Base-by-base conservation (phyloP, 2,113 vertebrate genomes). In the Nycticryphes semicollaris region DNA sequence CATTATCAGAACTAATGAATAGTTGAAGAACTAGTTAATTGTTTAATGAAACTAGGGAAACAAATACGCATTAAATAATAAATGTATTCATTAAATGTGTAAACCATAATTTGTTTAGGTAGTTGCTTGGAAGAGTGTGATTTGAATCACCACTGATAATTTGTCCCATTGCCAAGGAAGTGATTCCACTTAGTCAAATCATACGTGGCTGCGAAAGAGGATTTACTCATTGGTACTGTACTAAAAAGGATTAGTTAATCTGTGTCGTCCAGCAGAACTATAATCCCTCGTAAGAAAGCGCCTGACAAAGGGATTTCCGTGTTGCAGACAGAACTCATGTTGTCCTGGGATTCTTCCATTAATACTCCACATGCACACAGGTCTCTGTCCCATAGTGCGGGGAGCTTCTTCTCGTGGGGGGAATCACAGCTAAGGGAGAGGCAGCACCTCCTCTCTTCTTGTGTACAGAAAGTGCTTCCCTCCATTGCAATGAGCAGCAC, bases 201-300 rank as follows among this genome's bases (percentile, higher is more conserved):
- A 0, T 33, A 31, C 69, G 33, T 3, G 4, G 31, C 73, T 50
- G 9, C 63, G 56, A 93, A 77, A 78, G 75, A 86, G 82, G 85
- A 92, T 93, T 96, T 90, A 27, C 63, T 70, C 72, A 7, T 62
- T 73, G 77, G 73, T 72, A 37, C 51, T 87, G 43, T 70, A 79
- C 56, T 53, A 47, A 70, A 83, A 95, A 80, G 57, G 67, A 67
- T 67, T 73, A 62, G 56, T 63, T 92, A 91, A 35, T 87, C 66
- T 64, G 63, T 18, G 8, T 45, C 75, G 84, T 92, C 75, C 93
- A 84, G 60, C 70, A 93, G 70, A 70, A 53, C 63, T 77, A 8
- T 67, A 83, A 88, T 85, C 85, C 41, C 84, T 54, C 6, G 4
- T 8, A 74, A 74, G 70, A 35, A 57, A 69, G 50, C 20, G 33